A percentile compares a stretch with the other conserved stretches of the same genome.
Conservation (phyloP, 2,113 vertebrate species). For the Rhinolophus ferrumequinum region DNA sequence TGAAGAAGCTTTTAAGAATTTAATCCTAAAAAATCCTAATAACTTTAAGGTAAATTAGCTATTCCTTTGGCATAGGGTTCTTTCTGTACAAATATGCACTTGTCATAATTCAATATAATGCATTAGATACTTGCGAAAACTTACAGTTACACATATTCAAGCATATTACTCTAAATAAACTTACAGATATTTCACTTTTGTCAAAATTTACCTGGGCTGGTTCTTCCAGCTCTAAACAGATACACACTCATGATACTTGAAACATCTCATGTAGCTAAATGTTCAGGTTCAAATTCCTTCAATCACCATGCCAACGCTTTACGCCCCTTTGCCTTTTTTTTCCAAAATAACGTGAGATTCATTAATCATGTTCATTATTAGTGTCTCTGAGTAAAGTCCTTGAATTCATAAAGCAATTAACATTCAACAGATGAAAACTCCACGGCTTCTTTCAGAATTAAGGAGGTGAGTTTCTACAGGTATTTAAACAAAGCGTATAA, state of each 20-base stretch:
- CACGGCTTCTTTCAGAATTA: not conserved
- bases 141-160: not conserved
- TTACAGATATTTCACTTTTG: not conserved
- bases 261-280: conserved; percentile 12
- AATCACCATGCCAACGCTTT: not conserved
- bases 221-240: conserved; percentile 22
- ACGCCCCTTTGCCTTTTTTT: not conserved
- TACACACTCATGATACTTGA: not conserved
- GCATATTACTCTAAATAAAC: not conserved
- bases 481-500: conserved; percentile 20
- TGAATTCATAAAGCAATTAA: conserved; percentile 27
- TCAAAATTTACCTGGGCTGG: conserved; percentile 12
- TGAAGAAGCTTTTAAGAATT: conserved; percentile 17
- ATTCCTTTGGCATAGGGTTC: not conserved
- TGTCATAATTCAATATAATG: not conserved
- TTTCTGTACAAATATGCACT: not conserved
- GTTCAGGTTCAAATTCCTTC: not conserved
- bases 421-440: not conserved
- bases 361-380: not conserved
- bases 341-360: not conserved
- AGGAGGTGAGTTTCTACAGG: not conserved
- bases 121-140: not conserved
- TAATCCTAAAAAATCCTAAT: conserved; percentile 9
- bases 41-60: conserved; percentile 37
- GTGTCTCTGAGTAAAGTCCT: not conserved